Percentiles rank a stretch among this genome's conserved stretches.
Conservation (phyloP, 2,888 invertebrate genomes). For the Andrena marginata region DNA sequence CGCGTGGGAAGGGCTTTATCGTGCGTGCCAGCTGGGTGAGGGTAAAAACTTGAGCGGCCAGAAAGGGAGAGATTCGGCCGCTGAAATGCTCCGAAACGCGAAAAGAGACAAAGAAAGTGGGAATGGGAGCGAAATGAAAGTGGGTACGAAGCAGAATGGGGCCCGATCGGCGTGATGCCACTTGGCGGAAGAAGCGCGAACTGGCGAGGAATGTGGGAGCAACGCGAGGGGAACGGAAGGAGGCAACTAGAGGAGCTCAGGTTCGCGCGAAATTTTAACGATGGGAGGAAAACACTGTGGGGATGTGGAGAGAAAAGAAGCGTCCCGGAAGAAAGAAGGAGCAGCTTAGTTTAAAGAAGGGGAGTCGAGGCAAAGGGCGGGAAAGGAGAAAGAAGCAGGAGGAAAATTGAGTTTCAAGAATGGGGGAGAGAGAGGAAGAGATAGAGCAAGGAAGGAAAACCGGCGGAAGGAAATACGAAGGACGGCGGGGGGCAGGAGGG, state of each 20-base stretch:
- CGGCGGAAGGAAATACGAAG: conserved; percentile 37
- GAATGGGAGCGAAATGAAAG: conserved; percentile 7
- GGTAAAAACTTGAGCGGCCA: conserved; percentile 38
- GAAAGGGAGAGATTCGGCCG: conserved; percentile 21
- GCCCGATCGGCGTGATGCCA: background rate
- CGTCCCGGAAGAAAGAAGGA: background rate
- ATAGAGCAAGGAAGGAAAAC: conserved; percentile 8
- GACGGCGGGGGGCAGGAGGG: conserved; percentile 14
- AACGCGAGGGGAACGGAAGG: conserved; percentile 1
- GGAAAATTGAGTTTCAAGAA: background rate
- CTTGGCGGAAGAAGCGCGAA: background rate
- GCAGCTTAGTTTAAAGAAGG: background rate
- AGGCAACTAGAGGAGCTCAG: conserved; percentile 3
- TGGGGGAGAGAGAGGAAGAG: conserved; percentile 1
- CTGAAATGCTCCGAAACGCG: background rate
- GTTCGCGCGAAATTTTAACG: conserved; percentile 9
- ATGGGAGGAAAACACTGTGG: conserved; percentile 2
- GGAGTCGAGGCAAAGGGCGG: background rate
- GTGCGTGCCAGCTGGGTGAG: conserved; percentile 21
- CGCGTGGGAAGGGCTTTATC: conserved; percentile 66
- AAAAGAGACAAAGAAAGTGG: conserved; percentile 14
- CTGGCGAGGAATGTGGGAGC: too few species aligned
- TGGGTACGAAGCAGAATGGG: background rate
- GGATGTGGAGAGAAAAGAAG: background rate
- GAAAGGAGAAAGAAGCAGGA: background rate